Percentiles rank a stretch among this genome's conserved stretches.
phyloP scores from a whole-genome alignment of 2,113 vertebrate species.

The Psophia crepitans region DNA sequence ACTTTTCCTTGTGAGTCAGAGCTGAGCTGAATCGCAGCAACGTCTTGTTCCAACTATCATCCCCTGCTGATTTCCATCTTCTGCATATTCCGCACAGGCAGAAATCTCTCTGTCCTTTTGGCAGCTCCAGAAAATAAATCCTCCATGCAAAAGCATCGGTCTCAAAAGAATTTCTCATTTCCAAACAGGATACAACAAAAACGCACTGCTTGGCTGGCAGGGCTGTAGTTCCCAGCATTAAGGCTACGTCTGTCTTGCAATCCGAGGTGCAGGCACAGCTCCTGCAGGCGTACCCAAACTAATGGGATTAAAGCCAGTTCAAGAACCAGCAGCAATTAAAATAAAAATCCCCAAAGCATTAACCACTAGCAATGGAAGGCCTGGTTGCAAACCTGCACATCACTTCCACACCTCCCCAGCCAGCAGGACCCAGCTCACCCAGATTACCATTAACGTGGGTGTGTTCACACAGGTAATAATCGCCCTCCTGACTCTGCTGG shows the following conservation, averaged over 20 bases:
- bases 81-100: neutral
- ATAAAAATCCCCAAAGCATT: constrained; percentile 41
- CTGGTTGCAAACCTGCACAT: constrained; percentile 37
- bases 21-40: neutral
- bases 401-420: constrained; percentile 20
- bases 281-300: constrained; percentile 39
- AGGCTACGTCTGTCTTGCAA: neutral
- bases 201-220: neutral
- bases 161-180: constrained; percentile 1
- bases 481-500: neutral
- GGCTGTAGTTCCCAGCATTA: constrained; percentile 33
- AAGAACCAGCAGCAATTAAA: constrained; percentile 54
- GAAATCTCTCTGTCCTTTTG: neutral
- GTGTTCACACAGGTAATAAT: neutral
- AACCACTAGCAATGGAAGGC: neutral
- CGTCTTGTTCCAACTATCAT: neutral
- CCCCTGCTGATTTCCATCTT: neutral
- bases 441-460: neutral
- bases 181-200: constrained; percentile 16
- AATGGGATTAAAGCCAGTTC: constrained; percentile 43
- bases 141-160: neutral
- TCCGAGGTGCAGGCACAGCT: neutral
- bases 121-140: neutral
- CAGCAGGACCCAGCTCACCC: neutral
- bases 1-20: constrained; percentile 19